Base-by-base conservation (phyloP, 2,888 invertebrate genomes). In the Magallana nippona region DNA sequence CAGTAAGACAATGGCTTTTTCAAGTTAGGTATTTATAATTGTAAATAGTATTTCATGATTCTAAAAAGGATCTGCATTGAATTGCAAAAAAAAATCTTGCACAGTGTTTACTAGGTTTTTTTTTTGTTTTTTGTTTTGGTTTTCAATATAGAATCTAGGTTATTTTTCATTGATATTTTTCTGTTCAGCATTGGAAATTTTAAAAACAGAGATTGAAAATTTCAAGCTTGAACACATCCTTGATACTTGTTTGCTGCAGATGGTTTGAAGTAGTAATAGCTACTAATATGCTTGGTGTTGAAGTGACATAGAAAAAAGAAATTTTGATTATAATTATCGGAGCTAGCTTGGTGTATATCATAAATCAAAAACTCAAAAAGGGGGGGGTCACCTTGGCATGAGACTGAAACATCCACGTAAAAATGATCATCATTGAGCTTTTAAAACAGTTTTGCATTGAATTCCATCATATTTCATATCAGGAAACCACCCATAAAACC, bases 271-370 rank as follows among this genome's bases (percentile, higher is more conserved):
- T 71, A 71, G 71, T 44, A 44, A 15, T 71, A 71, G 78, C 78
- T 22, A 78, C 56, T 62, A 57, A 78, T 57, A 56, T 81, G 83
- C 83, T 83, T 80, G 83, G 83, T 83, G 83, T 83, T 83, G 83
- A 83, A 83, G 79, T 83, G 55, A 60, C 32, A 15, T 55, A 19
- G 56, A 78, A 55, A 79, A 55, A 58, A 13, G 71, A 5, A 27
- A 71, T 44, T 44, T 5, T 44, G 44, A 71, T 13, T 32, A 17
- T 13, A 71, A n/a, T n/a, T 27, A 27, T 22, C 22, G 71, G 71
- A 71, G 71, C 71, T 22, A 2, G 22, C 15, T 10, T 27, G 32
- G 27, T 71, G 27, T 10, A 60, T 10, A n/a, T 19, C 71, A 11
- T 22, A 1, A 22, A 22, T 71, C 32, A 11, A 60, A 17, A 13